Conservation (phyloP, 2,888 invertebrate genomes). For the Eristalis intricaria region DNA sequence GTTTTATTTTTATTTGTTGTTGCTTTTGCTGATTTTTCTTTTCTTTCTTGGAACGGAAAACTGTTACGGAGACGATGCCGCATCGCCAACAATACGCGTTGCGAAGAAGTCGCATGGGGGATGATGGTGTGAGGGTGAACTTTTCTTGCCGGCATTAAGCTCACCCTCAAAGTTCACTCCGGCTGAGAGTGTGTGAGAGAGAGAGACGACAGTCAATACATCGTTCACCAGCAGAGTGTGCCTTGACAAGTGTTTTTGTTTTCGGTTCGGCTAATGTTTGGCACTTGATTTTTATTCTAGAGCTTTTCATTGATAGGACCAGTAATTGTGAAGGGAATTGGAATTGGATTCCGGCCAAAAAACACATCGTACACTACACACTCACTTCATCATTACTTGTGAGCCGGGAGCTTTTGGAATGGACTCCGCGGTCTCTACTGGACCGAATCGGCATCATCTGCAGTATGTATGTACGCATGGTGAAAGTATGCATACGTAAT, state of each 20-base stretch:
- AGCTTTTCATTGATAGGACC: constrained; percentile 67
- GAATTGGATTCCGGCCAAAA: constrained; percentile 1
- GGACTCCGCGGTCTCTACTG: not conserved
- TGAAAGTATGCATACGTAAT: constrained; percentile 16
- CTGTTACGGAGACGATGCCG: constrained; percentile 51
- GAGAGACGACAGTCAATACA: not conserved
- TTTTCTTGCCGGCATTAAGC: constrained; percentile 60
- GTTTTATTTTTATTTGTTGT: constrained; percentile 18
- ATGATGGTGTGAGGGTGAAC: constrained; percentile 21
- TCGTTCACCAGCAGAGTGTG: constrained; percentile 1
- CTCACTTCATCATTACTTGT: not conserved
- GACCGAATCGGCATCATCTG: constrained; percentile 17
- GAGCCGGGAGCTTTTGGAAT: constrained; percentile 14
- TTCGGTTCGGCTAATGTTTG: constrained; percentile 22
- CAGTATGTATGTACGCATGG: constrained; percentile 1
- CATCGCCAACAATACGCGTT: constrained; percentile 49
- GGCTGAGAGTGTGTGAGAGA: not conserved
- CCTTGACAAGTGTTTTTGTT: constrained; percentile 17
- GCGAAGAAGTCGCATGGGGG: constrained; percentile 16
- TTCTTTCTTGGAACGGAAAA: constrained; percentile 37
- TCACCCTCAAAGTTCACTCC: constrained; percentile 57
- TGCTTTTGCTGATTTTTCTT: constrained; percentile 40
- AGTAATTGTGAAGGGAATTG: constrained; percentile 12
- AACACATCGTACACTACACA: not conserved
- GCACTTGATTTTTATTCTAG: constrained; percentile 4